Base-by-base conservation (phyloP, 1,140 invertebrate species). In the Atta colombica region DNA sequence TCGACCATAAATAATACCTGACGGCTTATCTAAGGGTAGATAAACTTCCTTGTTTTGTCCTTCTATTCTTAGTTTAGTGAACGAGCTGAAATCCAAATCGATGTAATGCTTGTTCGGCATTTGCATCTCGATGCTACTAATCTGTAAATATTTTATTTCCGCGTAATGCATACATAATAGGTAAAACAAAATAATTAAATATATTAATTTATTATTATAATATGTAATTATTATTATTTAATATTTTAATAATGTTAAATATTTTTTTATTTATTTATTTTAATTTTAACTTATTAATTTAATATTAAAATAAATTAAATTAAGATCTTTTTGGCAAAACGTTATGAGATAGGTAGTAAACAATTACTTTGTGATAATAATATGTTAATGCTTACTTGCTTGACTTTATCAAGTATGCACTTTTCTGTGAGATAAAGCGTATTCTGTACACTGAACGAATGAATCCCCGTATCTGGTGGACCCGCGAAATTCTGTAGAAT, bases 61-160 rank as follows among this genome's bases (percentile, higher is more conserved):
- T 5, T 96, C 95, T 3, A 96, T 96, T 39, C 39, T 45, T 8
- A 97, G 91, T 25, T 96, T 96, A 3, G 96, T 94, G 93, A 98
- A 98, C 87, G 97, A 97, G 28, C 96, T 96, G 55, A 97, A 96
- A 92, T 98, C 97, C 21, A 98, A 96, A 77, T 96, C 96, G 87
- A 97, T 96, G 92, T 98, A 98, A 93, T 98, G 97, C 90, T 97
- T 97, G 92, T 98, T 98, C 0, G 97, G 97, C 96, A 98, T 97
- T 77, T 96, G 95, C 96, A 98, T 97, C 81, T 97, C 96, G 45
- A 98, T 97, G 88, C 96, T 96, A 0, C 94, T 93, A 58, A 97
- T 96, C 96, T 97, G 95, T 68, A 94, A 93, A 81, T 80, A 89
- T 61, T 45, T 61, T 35, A 61, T 60, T 60, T 3, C 14, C 3